Conservation (phyloP, 1,140 invertebrate species). For the Calephelis virginiensis region DNA sequence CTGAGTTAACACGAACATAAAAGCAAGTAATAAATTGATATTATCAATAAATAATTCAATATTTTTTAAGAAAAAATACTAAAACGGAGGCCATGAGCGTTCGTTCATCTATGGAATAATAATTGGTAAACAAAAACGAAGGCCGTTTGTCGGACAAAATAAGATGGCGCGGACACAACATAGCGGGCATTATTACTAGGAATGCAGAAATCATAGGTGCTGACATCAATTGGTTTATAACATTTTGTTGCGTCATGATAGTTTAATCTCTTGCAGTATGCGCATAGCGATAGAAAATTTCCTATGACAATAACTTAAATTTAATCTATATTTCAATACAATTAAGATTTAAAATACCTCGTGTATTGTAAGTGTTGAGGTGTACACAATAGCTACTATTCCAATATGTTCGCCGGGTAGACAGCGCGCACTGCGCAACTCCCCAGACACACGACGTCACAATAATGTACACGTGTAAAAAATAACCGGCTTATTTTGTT, state of each 20-base stretch:
- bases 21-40: too few relatives aligned
- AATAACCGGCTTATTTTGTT: conserved; percentile 17
- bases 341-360: conserved; percentile 32
- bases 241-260: conserved; percentile 22
- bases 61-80: too few relatives aligned
- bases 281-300: conserved; percentile 32
- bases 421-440: conserved; percentile 76
- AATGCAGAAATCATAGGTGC: conserved; percentile 38
- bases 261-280: conserved; percentile 35
- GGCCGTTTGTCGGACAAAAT: conserved; percentile 13
- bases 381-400: conserved; percentile 38
- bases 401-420: conserved; percentile 58
- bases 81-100: not conserved
- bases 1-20: too few relatives aligned
- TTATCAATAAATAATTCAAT: too few relatives aligned
- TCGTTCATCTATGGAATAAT: not conserved
- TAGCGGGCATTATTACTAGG: conserved; percentile 70
- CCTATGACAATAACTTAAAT: conserved; percentile 9
- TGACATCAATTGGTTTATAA: conserved; percentile 21
- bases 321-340: conserved; percentile 17
- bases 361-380: conserved; percentile 38
- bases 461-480: conserved; percentile 33
- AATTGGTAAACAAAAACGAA: not conserved
- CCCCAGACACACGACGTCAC: conserved; percentile 70
- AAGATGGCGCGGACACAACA: conserved; percentile 71